Evolutionary conservation across 2,888 invertebrate genomes (phyloP), one percentile per base, ranked within the genome.

Genomic region (Eledona agricola): DNA sequence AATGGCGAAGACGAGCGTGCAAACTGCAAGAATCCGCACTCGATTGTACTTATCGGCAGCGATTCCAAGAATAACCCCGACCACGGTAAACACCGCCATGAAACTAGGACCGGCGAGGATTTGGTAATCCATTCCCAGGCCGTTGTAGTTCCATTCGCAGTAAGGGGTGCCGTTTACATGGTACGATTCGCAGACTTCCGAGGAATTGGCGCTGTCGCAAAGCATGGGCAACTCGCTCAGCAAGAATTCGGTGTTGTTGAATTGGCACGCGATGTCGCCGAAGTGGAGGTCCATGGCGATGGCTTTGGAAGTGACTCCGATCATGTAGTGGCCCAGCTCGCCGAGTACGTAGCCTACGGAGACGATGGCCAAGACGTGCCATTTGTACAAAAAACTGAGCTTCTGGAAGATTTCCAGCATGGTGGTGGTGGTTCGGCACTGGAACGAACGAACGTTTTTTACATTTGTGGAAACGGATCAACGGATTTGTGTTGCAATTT

Each of bases 141-240:
- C 96, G 71, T 92, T 94, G 81, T 93, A 93, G 71, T 88, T 89
- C 94, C 94, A 96, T 70, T 91, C 90, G 77, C 96, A 96, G 73
- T 90, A 90, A 3, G 78, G 70, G 0, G 86, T 86, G 0, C 88
- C 91, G 66, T 91, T 90, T 34, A 87, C 63, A 45, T 81, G 81
- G 29, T 87, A 78, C 0, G 82, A 78, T 40, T 75, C 76, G 75
- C 78, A 84, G 79, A 76, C 73, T 25, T 78, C 79, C 4, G 80
- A 77, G 68, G 80, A 80, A 61, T 82, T 80, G 10, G 80, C 81
- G 0, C 76, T 69, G 15, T 80, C 78, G 63, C 88, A 88, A 50
- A 77, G 78, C 5, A 77, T 67, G 2, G 83, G 81, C 10, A 85
- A 69, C 1, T 82, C 77, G 19, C 74, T 75, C 4, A 83, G 67